Evolutionary conservation across 64 coral and sea anemone genomes (phyloP), one percentile per base, ranked within the genome.

Genomic region (Pocillopora damicornis): DNA sequence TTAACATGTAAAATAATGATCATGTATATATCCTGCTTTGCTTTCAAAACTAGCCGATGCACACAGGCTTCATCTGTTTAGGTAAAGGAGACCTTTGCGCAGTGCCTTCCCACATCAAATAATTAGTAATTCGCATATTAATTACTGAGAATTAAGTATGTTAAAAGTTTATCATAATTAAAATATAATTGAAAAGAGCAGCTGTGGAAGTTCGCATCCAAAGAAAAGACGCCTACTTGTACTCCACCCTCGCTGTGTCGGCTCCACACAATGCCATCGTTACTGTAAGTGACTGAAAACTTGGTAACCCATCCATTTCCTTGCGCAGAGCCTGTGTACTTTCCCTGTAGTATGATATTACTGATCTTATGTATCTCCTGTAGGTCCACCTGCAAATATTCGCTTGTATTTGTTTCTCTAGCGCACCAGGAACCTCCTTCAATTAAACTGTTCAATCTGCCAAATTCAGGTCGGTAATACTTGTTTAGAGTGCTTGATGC

Each of bases 361-460:
- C 75, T 87, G 57, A 94, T 71, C 37, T 90, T 94, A 38, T 94
- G 76, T 42, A 79, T 8, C 20, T 90, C 81, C 38, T 72, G 16
- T 72, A 94, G 87, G 64, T 94, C 82, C 12, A 94, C 61, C 62
- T 94, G 92, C 61, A 94, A 80, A 20, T 86, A 94, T 35, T 94
- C 76, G 35, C 76, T 90, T 10, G 18, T 72, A 66, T 94, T 90
- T 76, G 89, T 77, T 16, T 35, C 35, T 20, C 61, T 59, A 26
- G 92, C 37, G 37, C 92, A 94, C 92, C 92, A 94, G 10, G 88
- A 75, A 42, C 92, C 92, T 2, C 92, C 92, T n/a, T 74, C 80
- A 26, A 90, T 90, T 11, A 63, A 7, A 30, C 81, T 79, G 73
- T 90, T 75, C 6, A 94, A 66, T 17, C 92, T 88, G 13, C 81